phyloP scores from a whole-genome alignment of 2,113 vertebrate genomes.

The Triplophysa tibetana region DNA sequence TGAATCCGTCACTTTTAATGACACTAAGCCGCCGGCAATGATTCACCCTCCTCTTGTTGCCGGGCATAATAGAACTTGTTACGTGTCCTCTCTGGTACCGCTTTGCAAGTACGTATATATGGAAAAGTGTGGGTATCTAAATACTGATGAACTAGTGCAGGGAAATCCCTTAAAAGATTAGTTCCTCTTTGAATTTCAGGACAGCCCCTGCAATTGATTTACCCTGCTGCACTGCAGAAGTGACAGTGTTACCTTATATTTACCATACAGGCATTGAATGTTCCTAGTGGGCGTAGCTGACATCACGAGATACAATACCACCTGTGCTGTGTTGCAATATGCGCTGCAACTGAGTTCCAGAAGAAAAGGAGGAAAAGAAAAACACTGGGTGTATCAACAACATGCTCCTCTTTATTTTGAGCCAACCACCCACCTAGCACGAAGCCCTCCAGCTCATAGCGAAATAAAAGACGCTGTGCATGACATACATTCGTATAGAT shows the following conservation, averaged over 20 bases:
- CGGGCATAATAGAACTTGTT: constrained; percentile 67
- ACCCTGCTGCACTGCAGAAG: background rate
- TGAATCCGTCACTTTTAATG: constrained; percentile 67
- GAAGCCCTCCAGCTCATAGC: constrained; percentile 32
- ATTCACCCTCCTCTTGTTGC: constrained; percentile 57
- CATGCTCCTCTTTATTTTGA: constrained; percentile 35
- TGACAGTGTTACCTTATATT: background rate
- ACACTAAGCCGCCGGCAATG: constrained; percentile 52
- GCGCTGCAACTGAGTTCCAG: constrained; percentile 27
- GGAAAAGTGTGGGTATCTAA: constrained; percentile 8
- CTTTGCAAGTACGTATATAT: background rate
- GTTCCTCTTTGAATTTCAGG: constrained; percentile 4
- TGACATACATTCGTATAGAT: background rate
- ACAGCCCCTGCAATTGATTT: background rate
- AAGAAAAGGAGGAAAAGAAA: constrained; percentile 42
- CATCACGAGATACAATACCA: background rate
- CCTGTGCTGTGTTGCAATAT: constrained; percentile 48
- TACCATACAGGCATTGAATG: background rate
- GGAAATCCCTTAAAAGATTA: constrained; percentile 35
- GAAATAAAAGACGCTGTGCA: constrained; percentile 3
- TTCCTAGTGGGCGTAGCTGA: constrained; percentile 23
- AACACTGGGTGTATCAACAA: constrained; percentile 37
- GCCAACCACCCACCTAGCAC: constrained; percentile 31
- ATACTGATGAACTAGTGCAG: constrained; percentile 5
- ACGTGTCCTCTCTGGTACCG: constrained; percentile 35